phyloP scores from a whole-genome alignment of 1,140 invertebrate species.

The Pseudomyrmex cubaensis region DNA sequence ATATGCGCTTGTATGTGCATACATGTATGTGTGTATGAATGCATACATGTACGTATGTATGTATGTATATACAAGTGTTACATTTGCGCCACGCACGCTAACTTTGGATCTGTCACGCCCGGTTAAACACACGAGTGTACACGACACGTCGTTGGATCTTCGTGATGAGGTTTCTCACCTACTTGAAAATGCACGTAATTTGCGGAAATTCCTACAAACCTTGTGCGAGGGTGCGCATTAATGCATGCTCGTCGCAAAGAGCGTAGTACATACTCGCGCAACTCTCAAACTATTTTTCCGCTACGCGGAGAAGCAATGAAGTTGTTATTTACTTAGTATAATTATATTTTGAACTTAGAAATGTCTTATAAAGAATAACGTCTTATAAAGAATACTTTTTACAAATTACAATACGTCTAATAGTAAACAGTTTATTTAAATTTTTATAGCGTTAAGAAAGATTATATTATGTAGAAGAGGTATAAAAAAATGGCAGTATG shows the following conservation, averaged over 20 bases:
- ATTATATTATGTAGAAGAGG: too few species aligned
- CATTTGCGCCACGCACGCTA: slow-evolving; percentile 26
- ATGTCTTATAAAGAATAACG: not conserved
- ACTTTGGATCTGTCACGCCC: slow-evolving; percentile 34
- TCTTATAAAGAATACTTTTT: not conserved
- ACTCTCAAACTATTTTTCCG: not conserved
- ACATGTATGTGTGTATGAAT: too few species aligned
- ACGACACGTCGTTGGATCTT: slow-evolving; percentile 52
- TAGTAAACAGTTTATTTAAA: not conserved
- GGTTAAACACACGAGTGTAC: slow-evolving; percentile 20
- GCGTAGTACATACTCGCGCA: not conserved
- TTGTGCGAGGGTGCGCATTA: not conserved
- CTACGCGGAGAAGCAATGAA: not conserved
- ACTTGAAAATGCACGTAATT: slow-evolving; percentile 44
- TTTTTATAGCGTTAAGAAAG: not conserved
- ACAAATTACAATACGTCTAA: not conserved
- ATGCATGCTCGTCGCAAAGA: not conserved
- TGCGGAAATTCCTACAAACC: slow-evolving; percentile 2
- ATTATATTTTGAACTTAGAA: not conserved
- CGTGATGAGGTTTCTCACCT: slow-evolving; percentile 20
- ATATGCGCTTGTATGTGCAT: not conserved
- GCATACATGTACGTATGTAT: not conserved
- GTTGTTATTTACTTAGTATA: too few species aligned
- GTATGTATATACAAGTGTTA: not conserved
- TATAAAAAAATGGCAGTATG: too few species aligned